Conservation (phyloP, 2,797 vertebrate species). For the Botia kubotai region DNA sequence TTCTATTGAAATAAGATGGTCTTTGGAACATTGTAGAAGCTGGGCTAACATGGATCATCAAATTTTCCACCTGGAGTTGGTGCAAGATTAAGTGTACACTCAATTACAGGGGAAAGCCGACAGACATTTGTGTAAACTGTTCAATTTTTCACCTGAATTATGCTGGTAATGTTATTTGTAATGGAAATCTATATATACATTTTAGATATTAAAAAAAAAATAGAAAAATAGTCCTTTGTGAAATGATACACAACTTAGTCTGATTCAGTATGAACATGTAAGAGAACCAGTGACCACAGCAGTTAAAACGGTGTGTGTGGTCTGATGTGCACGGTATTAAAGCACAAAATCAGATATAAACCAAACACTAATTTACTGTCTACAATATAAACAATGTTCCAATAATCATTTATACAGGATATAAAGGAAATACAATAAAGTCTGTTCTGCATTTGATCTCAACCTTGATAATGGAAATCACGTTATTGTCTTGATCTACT, state of each 20-base stretch:
- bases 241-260: slow-evolving; percentile 28
- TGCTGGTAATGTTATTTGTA: too few species aligned
- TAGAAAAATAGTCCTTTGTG: too few species aligned
- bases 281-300: not conserved
- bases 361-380: slow-evolving; percentile 44
- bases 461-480: slow-evolving; percentile 13
- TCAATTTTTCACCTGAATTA: not conserved
- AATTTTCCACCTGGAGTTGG: not conserved
- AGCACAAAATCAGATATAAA: slow-evolving; percentile 47
- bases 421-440: slow-evolving; percentile 43
- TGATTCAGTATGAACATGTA: slow-evolving; percentile 45
- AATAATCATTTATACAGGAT: slow-evolving; percentile 53
- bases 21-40: not conserved
- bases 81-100: not conserved
- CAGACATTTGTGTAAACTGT: not conserved
- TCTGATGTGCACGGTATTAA: slow-evolving; percentile 25
- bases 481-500: not conserved
- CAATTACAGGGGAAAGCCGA: not conserved
- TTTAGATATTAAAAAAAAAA: not conserved
- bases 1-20: not conserved
- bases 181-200: too few species aligned
- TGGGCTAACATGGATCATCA: not conserved
- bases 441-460: slow-evolving; percentile 51
- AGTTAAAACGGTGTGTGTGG: not conserved
- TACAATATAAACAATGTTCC: slow-evolving; percentile 60